Evolutionary conservation across 2,888 invertebrate species (phyloP).

Genomic region (Pristionchus arcanus): DNA sequence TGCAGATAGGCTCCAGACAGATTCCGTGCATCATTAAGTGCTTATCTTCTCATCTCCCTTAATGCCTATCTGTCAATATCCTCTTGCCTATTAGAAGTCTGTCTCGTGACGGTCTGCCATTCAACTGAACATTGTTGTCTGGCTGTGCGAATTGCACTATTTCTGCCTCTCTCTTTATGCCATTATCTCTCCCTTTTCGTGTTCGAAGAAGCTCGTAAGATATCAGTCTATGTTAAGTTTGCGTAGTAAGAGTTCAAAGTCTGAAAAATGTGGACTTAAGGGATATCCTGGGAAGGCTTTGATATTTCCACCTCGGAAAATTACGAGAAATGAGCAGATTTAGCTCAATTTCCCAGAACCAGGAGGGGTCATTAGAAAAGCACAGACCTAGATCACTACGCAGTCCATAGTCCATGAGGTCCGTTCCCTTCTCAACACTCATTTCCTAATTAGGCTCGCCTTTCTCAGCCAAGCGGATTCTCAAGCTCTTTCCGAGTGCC

Average conservation of each 20-base stretch:
- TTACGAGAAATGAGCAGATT: too few species aligned
- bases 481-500: not conserved
- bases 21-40: not conserved
- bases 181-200: not conserved
- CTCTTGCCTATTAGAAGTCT: not conserved
- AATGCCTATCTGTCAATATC: not conserved
- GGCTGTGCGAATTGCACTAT: not conserved
- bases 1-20: too few species aligned
- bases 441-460: conserved; percentile 1
- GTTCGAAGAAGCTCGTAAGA: not conserved
- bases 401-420: not conserved
- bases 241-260: too few species aligned
- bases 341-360: too few species aligned
- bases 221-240: too few species aligned
- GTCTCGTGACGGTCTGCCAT: not conserved
- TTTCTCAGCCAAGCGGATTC: not conserved
- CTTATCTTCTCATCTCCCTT: not conserved
- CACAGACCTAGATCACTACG: too few species aligned
- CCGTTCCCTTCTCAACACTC: not conserved
- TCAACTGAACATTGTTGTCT: not conserved
- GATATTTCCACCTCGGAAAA: too few species aligned
- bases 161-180: not conserved
- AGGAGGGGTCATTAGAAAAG: too few species aligned
- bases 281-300: too few species aligned
- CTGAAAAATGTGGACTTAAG: too few species aligned